Conservation (phyloP, 2,888 invertebrate species). For the Apotomis betuletana region DNA sequence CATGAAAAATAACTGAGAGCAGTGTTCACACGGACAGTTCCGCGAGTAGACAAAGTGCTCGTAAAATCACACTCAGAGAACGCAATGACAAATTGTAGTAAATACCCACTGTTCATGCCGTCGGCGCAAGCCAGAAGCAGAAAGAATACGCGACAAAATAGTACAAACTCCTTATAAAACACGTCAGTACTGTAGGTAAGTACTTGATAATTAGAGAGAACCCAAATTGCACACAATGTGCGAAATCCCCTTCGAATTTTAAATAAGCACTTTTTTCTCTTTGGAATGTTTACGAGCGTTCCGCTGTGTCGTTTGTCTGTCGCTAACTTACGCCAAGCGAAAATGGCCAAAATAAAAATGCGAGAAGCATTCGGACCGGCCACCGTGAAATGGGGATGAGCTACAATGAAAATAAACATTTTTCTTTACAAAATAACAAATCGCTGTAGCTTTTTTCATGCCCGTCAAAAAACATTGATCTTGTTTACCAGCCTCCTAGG, state of each 20-base stretch:
- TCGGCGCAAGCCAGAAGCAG: slow-evolving; percentile 16
- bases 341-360: slow-evolving; percentile 35
- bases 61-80: slow-evolving; percentile 61
- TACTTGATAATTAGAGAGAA: background rate
- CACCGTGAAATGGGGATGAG: slow-evolving; percentile 37
- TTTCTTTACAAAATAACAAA: slow-evolving; percentile 26
- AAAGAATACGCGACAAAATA: background rate
- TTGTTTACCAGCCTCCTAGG: background rate
- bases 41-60: slow-evolving; percentile 53
- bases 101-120: slow-evolving; percentile 34
- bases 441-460: slow-evolving; percentile 5
- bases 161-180: background rate
- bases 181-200: background rate
- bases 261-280: slow-evolving; percentile 22
- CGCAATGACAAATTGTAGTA: slow-evolving; percentile 54
- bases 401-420: slow-evolving; percentile 35
- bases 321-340: slow-evolving; percentile 33
- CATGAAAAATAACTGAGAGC: background rate
- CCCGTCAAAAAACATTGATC: background rate
- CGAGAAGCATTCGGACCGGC: slow-evolving; percentile 25
- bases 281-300: slow-evolving; percentile 17
- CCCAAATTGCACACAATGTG: background rate
- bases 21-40: slow-evolving; percentile 31
- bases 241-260: slow-evolving; percentile 11
- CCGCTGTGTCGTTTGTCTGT: slow-evolving; percentile 7